Conservation (phyloP, 2,797 vertebrate species). For the Malacoctenus gilli region DNA sequence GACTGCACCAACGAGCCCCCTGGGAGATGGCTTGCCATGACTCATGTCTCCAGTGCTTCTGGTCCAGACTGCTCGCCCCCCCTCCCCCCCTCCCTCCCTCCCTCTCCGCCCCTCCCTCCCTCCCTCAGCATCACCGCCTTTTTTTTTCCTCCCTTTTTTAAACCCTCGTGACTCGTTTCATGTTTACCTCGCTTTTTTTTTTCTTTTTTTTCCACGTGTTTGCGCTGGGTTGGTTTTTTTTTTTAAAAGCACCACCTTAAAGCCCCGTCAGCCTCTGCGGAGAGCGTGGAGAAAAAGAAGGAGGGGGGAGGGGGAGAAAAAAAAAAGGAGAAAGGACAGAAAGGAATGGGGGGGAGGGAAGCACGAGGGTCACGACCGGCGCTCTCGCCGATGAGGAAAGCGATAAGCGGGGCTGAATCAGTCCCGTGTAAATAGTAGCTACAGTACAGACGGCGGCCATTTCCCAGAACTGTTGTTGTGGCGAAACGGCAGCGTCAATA, state of each 20-base stretch:
- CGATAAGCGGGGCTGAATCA: slow-evolving; percentile 66
- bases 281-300: neutral
- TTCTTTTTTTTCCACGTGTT: slow-evolving; percentile 40
- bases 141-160: slow-evolving; percentile 7
- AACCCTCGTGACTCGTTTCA: slow-evolving; percentile 10
- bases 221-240: slow-evolving; percentile 26
- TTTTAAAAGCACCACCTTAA: slow-evolving; percentile 55
- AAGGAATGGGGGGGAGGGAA: slow-evolving; percentile 43
- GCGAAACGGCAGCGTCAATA: slow-evolving; percentile 76
- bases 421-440: slow-evolving; percentile 71
- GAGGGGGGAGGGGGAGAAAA: slow-evolving; percentile 2
- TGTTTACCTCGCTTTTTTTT: slow-evolving; percentile 29
- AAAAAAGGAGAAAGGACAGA: neutral
- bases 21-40: slow-evolving; percentile 76
- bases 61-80: slow-evolving; percentile 66
- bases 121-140: slow-evolving; percentile 41
- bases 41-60: slow-evolving; percentile 79
- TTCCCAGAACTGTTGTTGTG: slow-evolving; percentile 83
- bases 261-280: slow-evolving; percentile 12
- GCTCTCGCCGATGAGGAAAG: slow-evolving; percentile 68
- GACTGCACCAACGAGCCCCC: slow-evolving; percentile 77
- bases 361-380: slow-evolving; percentile 40
- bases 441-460: slow-evolving; percentile 75
- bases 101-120: slow-evolving; percentile 44
- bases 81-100: slow-evolving; percentile 31